Conservation (phyloP, 2,888 invertebrate species). For the Arrhopalites spinosus region DNA sequence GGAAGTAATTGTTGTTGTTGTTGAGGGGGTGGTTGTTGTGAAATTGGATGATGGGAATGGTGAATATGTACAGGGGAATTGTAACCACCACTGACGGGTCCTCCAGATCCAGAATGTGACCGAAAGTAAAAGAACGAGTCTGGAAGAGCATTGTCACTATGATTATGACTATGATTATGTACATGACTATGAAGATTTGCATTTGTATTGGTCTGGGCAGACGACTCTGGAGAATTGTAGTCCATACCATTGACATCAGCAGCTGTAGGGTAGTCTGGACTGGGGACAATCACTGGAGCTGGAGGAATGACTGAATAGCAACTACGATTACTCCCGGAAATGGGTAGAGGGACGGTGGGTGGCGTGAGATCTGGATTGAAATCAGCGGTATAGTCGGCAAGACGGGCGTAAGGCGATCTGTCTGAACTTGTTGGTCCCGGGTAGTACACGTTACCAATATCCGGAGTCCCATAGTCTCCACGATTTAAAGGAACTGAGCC, state of each 20-base stretch:
- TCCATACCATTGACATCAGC: constrained; percentile 11
- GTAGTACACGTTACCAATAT: background rate
- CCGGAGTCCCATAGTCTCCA: background rate
- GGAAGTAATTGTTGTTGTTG: constrained; percentile 5
- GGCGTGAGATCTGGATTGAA: constrained; percentile 27
- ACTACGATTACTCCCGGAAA: background rate
- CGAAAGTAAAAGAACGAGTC: constrained; percentile 37
- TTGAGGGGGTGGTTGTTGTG: background rate
- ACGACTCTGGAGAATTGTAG: background rate
- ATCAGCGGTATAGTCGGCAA: constrained; percentile 26
- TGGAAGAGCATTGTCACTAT: constrained; percentile 12
- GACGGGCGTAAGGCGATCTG: constrained; percentile 30
- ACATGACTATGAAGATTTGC: background rate
- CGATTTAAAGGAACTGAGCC: background rate
- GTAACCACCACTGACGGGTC: background rate
- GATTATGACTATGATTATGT: background rate
- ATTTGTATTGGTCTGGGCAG: background rate
- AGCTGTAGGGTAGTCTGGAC: constrained; percentile 42
- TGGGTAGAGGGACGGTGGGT: background rate
- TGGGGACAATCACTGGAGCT: constrained; percentile 27
- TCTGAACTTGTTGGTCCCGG: constrained; percentile 21
- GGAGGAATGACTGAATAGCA: constrained; percentile 6
- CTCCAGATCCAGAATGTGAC: background rate
- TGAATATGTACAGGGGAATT: background rate
- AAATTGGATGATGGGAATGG: background rate